These are phyloP conservation scores for Notarius quadriscutis DNA, from an alignment of 2,113 vertebrate species.

Conservation along the genomic window DNA sequence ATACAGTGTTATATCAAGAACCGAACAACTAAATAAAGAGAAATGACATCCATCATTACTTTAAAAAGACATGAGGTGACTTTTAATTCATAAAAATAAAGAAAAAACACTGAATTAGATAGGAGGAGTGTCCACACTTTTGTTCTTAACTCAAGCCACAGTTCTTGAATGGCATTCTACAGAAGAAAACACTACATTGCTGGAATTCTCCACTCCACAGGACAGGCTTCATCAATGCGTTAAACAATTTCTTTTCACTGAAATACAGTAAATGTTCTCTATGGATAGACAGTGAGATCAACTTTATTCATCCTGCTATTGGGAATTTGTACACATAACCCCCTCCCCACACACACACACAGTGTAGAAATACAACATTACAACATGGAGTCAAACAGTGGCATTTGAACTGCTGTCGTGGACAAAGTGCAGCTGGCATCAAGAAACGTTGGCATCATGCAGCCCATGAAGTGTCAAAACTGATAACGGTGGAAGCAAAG, in stretches of 20 bases:
- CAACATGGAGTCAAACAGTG: not conserved
- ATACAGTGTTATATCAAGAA: too few relatives aligned
- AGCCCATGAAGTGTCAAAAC: not conserved
- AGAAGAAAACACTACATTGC: too few relatives aligned
- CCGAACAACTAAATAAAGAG: too few relatives aligned
- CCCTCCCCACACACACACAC: not conserved
- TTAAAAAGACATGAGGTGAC: too few relatives aligned
- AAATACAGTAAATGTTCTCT: not conserved
- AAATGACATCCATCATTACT: too few relatives aligned
- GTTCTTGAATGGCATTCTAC: too few relatives aligned
- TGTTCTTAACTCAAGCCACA: not conserved
- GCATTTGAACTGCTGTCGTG: not conserved
- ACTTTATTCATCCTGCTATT: not conserved
- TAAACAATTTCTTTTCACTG: not conserved
- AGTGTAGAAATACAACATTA: not conserved
- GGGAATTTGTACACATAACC: not conserved
- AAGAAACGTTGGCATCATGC: too few relatives aligned
- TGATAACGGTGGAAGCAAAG: constrained; percentile 18
- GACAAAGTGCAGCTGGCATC: not conserved
- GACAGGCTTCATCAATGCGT: not conserved
- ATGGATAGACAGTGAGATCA: not conserved
- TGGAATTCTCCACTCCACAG: not conserved
- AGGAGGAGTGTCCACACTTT: too few relatives aligned
- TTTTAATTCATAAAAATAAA: too few relatives aligned
- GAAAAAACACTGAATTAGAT: too few relatives aligned